Conservation (phyloP, 2,113 vertebrate species). For the Spizaetus ornatus region DNA sequence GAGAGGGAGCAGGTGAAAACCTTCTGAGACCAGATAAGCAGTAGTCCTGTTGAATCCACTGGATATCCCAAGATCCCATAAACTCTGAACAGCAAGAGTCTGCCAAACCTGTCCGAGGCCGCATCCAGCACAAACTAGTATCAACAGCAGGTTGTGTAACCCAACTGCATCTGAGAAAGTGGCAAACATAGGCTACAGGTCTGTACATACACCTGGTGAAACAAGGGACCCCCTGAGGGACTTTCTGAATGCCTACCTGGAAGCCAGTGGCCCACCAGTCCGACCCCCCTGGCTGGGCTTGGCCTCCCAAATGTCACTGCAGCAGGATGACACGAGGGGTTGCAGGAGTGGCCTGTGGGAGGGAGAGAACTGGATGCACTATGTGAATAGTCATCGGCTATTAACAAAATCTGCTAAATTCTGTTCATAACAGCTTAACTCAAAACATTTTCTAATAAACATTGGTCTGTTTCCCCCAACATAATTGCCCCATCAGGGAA, state of each 20-base stretch:
- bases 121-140: background rate
- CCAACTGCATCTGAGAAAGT: background rate
- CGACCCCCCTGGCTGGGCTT: rapidly evolving
- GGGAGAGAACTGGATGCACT: background rate
- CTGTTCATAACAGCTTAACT: background rate
- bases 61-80: background rate
- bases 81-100: background rate
- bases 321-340: rapidly evolving
- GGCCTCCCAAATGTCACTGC: rapidly evolving
- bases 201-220: background rate
- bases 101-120: background rate
- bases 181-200: background rate
- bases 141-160: background rate
- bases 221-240: background rate
- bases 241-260: background rate
- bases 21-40: background rate
- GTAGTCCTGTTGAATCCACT: background rate
- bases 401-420: background rate
- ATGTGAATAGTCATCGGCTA: background rate
- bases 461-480: background rate
- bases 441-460: background rate
- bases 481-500: background rate
- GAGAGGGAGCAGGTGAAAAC: background rate
- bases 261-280: background rate
- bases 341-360: background rate